phyloP scores from a whole-genome alignment of 37 sponge, comb jelly and placozoan species.

The Chondrosia reniformis region DNA sequence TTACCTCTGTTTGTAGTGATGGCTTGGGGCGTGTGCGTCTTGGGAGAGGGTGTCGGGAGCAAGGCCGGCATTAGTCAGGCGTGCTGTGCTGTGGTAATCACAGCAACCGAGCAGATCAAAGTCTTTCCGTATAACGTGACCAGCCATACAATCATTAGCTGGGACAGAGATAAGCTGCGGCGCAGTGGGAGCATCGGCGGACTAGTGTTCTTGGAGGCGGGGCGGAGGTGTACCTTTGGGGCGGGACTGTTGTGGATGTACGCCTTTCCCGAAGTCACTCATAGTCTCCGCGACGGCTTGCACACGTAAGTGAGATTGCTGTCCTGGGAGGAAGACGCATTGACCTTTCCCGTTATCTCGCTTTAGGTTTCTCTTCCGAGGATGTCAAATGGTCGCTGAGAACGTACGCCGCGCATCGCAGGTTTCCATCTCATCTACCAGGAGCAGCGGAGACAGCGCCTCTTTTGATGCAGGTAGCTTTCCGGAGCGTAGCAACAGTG shows the following conservation, averaged over 20 bases:
- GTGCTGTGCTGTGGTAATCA: not conserved
- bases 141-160: conserved; percentile 20
- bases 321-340: too few species aligned
- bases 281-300: conserved; percentile 53
- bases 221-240: conserved; percentile 58
- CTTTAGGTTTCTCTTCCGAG: conserved; percentile 12
- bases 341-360: not conserved
- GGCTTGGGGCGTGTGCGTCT: conserved; percentile 3
- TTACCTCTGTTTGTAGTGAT: not conserved
- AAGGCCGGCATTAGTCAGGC: not conserved
- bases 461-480: not conserved
- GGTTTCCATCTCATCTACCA: not conserved
- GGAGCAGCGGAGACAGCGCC: not conserved
- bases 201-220: conserved; percentile 71
- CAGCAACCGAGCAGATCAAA: not conserved
- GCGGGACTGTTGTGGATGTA: conserved; percentile 78
- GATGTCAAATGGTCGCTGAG: not conserved
- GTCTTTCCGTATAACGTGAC: not conserved
- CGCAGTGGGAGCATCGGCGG: conserved; percentile 63
- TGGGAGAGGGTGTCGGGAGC: conserved; percentile 6
- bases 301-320: conserved; percentile 36
- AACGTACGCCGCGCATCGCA: not conserved
- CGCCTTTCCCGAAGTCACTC: conserved; percentile 9
- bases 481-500: not conserved
- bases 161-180: conserved; percentile 73